Conservation (phyloP, 1,140 invertebrate genomes). For the Orussus abietinus region DNA sequence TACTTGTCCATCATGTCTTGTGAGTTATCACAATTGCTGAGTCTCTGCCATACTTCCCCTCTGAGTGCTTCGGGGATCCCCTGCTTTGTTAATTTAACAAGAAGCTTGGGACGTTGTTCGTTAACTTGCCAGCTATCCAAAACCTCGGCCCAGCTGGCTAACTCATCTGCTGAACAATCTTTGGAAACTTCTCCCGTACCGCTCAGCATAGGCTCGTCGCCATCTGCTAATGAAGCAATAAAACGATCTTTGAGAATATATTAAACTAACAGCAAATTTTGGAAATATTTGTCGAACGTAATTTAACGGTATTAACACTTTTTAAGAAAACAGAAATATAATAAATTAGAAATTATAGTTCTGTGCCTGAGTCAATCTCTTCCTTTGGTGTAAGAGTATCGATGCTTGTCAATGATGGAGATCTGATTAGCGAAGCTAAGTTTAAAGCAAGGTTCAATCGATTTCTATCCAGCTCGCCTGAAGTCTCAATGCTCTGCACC, state of each 20-base stretch:
- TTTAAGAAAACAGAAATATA: conserved; percentile 6
- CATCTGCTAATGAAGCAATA: conserved; percentile 59
- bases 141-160: conserved; percentile 90
- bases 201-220: conserved; percentile 92
- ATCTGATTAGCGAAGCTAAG: conserved; percentile 67
- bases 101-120: conserved; percentile 72
- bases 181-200: conserved; percentile 95
- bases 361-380: conserved; percentile 72
- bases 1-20: conserved; percentile 88
- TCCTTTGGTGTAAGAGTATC: conserved; percentile 73
- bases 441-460: conserved; percentile 71
- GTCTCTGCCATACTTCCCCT: conserved; percentile 95
- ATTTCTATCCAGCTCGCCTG: conserved; percentile 77
- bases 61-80: conserved; percentile 95
- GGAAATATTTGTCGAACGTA: background rate
- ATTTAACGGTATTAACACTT: conserved; percentile 4
- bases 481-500: conserved; percentile 77
- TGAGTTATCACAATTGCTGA: conserved; percentile 82
- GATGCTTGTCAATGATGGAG: conserved; percentile 69
- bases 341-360: conserved; percentile 13
- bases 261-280: too few relatives aligned
- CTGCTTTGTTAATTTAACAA: conserved; percentile 73
- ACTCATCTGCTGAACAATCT: conserved; percentile 88
- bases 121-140: conserved; percentile 77
- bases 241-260: too few relatives aligned